Conservation (phyloP, 2,888 invertebrate species). For the Sesamia inferens region DNA sequence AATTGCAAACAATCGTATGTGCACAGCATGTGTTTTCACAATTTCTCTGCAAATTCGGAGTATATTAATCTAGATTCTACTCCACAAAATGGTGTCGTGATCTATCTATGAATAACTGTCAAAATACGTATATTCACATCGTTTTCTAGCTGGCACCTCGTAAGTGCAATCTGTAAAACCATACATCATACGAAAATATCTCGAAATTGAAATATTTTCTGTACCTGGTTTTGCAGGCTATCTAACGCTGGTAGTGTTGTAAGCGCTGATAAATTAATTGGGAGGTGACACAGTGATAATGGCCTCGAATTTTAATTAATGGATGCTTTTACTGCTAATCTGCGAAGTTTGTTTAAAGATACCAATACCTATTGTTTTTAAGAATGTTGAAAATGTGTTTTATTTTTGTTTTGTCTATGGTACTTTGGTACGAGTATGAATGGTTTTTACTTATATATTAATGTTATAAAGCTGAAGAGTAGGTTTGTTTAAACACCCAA, state of each 20-base stretch:
- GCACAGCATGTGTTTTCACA: slow-evolving; percentile 2
- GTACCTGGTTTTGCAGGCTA: slow-evolving; percentile 18
- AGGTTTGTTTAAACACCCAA: too few species aligned
- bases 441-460: too few species aligned
- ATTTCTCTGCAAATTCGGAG: slow-evolving; percentile 2
- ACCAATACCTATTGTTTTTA: background rate
- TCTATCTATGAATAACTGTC: slow-evolving; percentile 59
- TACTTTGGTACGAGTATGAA: too few species aligned
- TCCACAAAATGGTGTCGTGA: slow-evolving; percentile 18
- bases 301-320: background rate
- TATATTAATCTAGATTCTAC: slow-evolving; percentile 16
- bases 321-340: background rate
- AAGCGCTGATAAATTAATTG: slow-evolving; percentile 21
- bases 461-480: too few species aligned
- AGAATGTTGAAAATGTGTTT: background rate
- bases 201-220: slow-evolving; percentile 53
- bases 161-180: slow-evolving; percentile 54
- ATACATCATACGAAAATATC: slow-evolving; percentile 52
- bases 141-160: slow-evolving; percentile 42
- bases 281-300: slow-evolving; percentile 1
- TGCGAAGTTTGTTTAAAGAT: background rate
- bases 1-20: slow-evolving; percentile 1
- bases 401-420: background rate
- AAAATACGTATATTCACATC: slow-evolving; percentile 50
- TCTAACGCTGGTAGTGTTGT: slow-evolving; percentile 9